These are phyloP conservation scores for Abscondita cerata DNA, from an alignment of 2,888 invertebrate genomes.

Conservation along the genomic window DNA sequence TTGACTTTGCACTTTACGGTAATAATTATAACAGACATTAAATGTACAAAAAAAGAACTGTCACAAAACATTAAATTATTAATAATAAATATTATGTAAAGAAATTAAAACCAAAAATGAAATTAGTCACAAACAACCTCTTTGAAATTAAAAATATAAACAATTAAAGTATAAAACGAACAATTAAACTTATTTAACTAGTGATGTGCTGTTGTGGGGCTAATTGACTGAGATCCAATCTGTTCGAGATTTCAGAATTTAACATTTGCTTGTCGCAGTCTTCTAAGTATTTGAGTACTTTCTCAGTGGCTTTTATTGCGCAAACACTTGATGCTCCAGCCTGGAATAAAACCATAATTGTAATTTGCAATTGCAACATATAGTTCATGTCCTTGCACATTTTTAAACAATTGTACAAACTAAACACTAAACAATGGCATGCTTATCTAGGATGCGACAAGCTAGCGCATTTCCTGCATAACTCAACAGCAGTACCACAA, in stretches of 20 bases:
- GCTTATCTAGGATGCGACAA: no score
- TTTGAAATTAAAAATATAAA: constrained; percentile 16
- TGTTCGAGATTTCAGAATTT: constrained; percentile 40
- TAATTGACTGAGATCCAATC: constrained; percentile 54
- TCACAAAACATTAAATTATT: constrained; percentile 3
- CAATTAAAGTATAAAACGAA: constrained; percentile 6
- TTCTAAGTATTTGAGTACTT: constrained; percentile 85
- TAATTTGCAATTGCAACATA: no score
- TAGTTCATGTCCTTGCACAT: no score
- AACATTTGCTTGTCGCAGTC: constrained; percentile 68
- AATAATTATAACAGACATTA: constrained; percentile 1
- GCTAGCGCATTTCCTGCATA: no score
- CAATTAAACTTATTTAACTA: constrained; percentile 19
- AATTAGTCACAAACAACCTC: constrained; percentile 21
- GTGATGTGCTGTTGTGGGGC: constrained; percentile 46
- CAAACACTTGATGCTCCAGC: constrained; percentile 84
- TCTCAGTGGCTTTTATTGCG: constrained; percentile 86
- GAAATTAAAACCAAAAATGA: neutral
- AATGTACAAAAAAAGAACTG: constrained; percentile 21
- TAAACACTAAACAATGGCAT: no score
- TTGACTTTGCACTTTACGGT: constrained; percentile 12
- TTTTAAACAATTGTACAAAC: no score
- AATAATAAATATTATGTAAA: constrained; percentile 17
- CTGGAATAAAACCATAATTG: constrained; percentile 66
- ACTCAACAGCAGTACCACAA: no score